A percentile compares a stretch with the other conserved stretches of the same genome.
Evolutionary conservation across 1,140 invertebrate genomes (phyloP).

Genomic region (Kradibia gibbosae): DNA sequence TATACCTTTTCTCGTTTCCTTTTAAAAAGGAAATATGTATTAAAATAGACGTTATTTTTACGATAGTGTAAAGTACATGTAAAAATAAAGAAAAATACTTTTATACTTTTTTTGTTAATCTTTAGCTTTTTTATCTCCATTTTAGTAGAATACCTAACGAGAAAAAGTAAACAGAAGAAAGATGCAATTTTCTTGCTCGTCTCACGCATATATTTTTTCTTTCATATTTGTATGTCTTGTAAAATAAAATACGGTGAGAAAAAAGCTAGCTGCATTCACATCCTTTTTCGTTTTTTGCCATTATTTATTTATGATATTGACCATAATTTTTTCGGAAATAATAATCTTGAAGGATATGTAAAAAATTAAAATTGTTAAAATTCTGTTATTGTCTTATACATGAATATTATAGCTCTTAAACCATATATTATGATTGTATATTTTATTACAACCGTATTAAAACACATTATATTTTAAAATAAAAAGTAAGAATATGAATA

Average conservation of each 20-base stretch:
- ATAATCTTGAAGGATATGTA: too few species aligned
- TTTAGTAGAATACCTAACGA: neutral
- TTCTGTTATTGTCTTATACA: too few species aligned
- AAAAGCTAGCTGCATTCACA: neutral
- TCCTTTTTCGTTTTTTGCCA: neutral
- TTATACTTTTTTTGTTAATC: neutral
- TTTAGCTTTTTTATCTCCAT: neutral
- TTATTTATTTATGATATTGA: neutral
- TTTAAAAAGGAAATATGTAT: too few species aligned
- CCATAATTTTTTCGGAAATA: neutral
- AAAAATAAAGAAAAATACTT: neutral
- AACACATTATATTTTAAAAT: too few species aligned
- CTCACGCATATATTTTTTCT: neutral
- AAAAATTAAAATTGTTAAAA: too few species aligned
- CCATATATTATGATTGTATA: too few species aligned
- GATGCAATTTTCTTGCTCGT: constrained; percentile 7
- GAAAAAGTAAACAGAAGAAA: neutral
- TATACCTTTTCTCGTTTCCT: too few species aligned
- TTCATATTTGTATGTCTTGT: neutral
- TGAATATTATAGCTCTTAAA: too few species aligned
- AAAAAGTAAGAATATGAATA: too few species aligned
- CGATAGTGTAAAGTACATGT: neutral
- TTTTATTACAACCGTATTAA: too few species aligned
- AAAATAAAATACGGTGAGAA: neutral
- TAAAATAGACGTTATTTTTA: neutral